Conservation (phyloP, 2,797 vertebrate genomes). For the Propithecus deckenii region DNA sequence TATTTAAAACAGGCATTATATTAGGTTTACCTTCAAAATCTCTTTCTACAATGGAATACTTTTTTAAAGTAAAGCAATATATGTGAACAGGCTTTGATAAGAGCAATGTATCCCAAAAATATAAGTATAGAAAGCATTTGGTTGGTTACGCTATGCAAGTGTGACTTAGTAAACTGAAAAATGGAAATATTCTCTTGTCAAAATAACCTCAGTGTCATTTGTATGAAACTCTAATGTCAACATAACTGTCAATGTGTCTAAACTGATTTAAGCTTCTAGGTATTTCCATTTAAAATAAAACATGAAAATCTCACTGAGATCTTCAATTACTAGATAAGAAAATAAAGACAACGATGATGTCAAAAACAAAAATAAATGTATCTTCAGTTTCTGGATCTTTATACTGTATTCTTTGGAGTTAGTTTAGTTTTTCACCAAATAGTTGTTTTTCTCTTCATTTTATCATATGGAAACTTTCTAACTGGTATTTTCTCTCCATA, state of each 20-base stretch:
- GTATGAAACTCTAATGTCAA: not conserved
- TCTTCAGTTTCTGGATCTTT: not conserved
- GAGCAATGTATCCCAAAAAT: not conserved
- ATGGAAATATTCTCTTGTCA: not conserved
- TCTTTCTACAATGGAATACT: not conserved
- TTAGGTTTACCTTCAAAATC: slow-evolving; percentile 8
- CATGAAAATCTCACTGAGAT: not conserved
- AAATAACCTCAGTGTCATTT: not conserved
- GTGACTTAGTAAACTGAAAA: not conserved
- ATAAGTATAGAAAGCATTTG: not conserved
- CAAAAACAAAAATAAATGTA: too few species aligned
- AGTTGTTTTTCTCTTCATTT: not conserved
- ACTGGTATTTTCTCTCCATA: not conserved
- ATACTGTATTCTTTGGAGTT: not conserved
- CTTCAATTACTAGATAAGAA: not conserved
- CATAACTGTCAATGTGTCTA: not conserved
- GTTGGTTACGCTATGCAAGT: not conserved
- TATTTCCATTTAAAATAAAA: not conserved
- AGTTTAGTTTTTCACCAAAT: not conserved
- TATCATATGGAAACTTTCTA: not conserved
- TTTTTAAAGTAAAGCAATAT: not conserved
- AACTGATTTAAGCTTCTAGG: not conserved
- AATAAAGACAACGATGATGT: not conserved
- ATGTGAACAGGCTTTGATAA: not conserved
- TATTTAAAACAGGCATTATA: not conserved